A percentile compares a stretch with the other conserved stretches of the same genome.
phyloP scores from a whole-genome alignment of 2,797 vertebrate species.

The Pampus argenteus region DNA sequence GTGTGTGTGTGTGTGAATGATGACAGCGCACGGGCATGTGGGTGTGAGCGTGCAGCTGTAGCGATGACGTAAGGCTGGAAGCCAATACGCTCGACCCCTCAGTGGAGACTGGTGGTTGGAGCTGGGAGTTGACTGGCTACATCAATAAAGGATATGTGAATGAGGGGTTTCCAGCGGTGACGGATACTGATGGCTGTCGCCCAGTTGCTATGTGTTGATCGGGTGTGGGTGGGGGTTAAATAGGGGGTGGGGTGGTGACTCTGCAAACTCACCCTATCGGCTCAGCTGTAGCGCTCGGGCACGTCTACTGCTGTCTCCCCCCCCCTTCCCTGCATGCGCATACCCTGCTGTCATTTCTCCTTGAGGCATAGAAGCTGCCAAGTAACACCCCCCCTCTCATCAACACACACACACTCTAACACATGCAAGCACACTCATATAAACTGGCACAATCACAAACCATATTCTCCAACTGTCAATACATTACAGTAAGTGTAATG shows the following conservation, averaged over 20 bases:
- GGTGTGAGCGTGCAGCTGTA: conserved; percentile 66
- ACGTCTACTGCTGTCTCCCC: conserved; percentile 48
- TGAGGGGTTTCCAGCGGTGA: conserved; percentile 62
- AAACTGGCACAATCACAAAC: conserved; percentile 30
- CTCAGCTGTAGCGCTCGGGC: conserved; percentile 54
- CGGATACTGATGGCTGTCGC: conserved; percentile 43
- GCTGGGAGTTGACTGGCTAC: conserved; percentile 27
- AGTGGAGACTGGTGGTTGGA: conserved; percentile 32
- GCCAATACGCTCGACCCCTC: conserved; percentile 37
- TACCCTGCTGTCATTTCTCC: conserved; percentile 77
- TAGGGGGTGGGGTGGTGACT: conserved; percentile 64
- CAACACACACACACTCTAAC: conserved; percentile 39
- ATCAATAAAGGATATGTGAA: conserved; percentile 48
- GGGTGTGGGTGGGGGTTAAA: conserved; percentile 45
- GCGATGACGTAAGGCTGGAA: conserved; percentile 69
- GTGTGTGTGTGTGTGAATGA: conserved; percentile 40
- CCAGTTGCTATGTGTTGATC: conserved; percentile 59
- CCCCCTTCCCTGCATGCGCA: conserved; percentile 60
- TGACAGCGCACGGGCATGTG: conserved; percentile 52
- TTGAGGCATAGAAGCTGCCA: conserved; percentile 68
- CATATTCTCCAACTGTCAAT: conserved; percentile 39
- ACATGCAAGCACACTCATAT: conserved; percentile 32
- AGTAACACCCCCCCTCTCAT: conserved; percentile 48
- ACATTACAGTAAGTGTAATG: conserved; percentile 18
- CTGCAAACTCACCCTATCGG: conserved; percentile 70